Evolutionary conservation across 2,888 invertebrate species (phyloP), one percentile per base, ranked within the genome.

Genomic region (Mactromeris polynyma): DNA sequence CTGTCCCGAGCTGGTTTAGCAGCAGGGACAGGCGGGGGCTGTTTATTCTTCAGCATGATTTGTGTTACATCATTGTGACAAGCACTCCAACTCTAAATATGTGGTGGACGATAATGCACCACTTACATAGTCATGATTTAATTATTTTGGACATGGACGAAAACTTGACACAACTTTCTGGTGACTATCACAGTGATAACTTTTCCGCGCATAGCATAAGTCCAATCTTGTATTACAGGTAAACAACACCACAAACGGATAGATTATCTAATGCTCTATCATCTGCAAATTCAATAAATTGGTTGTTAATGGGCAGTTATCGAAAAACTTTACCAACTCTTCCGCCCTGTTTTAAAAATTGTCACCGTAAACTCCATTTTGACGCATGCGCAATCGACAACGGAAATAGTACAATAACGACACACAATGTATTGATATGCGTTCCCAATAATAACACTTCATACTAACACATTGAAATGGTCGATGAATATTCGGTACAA

Each of bases 341-440:
- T 94, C 92, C 93, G 93, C 93, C 93, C 93, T 93, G 92, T 93
- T 94, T 93, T 86, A 93, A 93, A 94, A 92, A 92, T 92, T 91
- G 89, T 87, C 87, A 87, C 91, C 90, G 87, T 90, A 93, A 91
- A 93, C 91, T 91, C 87, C 88, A 88, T 86, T 80, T 82, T 26
- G 88, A 89, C 93, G 93, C 94, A 93, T 93, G 94, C 93, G 94
- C 89, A 38, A 38, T 0, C 9, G 11, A 4, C n/a, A 26, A 14
- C 85, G 85, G 79, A 85, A 40, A 54, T 69, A 77, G 36, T 31
- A 26, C 79, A 58, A 69, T 21, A 31, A 21, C 80, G 85, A 64
- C 85, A 33, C 73, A 40, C 42, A 36, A 40, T 46, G 14, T 80
- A 40, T n/a, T 73, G 4, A 33, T 73, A 73, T 73, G 73, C 73